Evolutionary conservation across 2,113 vertebrate genomes (phyloP), one percentile per base, ranked within the genome.

Genomic region (Fregetta grallaria): DNA sequence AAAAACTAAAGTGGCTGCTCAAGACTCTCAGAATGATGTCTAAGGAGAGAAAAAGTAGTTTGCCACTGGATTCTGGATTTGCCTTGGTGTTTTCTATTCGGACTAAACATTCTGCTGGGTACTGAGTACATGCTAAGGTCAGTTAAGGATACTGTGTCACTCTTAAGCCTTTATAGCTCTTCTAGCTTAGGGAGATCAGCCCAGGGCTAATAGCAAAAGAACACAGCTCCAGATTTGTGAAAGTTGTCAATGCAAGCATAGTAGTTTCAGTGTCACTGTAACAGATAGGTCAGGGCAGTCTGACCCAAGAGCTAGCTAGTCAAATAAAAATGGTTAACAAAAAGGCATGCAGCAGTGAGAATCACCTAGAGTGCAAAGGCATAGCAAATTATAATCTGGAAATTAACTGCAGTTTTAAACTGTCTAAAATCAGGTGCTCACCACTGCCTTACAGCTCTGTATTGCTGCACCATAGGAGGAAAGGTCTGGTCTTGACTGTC

Each of bases 121-220:
- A 83, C 7, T 16, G 26, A 94, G 49, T 27, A 40, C 14, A 3
- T 44, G 61, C n/a, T 91, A 52, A 91, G 88, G 89, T 92, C 85
- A 94, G 8, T 55, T 96, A 88, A 95, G 95, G 94, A 89, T 44
- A 94, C 36, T 11, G 34, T 66, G 88, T 79, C 71, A 72, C 58
- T 53, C 83, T 56, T 76, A 95, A 96, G 72, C 55, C 75, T 83
- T 74, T 85, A 44, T 2, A 55, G 84, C 72, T 94, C 67, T 55
- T 87, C 38, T 22, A 78, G 38, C 65, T 87, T 52, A 84, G 44
- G 84, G 63, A 85, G 61, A 87, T 92, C 67, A 93, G 47, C 40
- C 15, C 58, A 47, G 45, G 68, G 50, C 81, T 96, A 86, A 83
- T 26, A 80, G 68, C 52, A 79, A n/a, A 61, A 82, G 32, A 83